These are phyloP conservation scores for Ridgeia piscesae DNA, from an alignment of 1,140 invertebrate species.

Conservation along the genomic window DNA sequence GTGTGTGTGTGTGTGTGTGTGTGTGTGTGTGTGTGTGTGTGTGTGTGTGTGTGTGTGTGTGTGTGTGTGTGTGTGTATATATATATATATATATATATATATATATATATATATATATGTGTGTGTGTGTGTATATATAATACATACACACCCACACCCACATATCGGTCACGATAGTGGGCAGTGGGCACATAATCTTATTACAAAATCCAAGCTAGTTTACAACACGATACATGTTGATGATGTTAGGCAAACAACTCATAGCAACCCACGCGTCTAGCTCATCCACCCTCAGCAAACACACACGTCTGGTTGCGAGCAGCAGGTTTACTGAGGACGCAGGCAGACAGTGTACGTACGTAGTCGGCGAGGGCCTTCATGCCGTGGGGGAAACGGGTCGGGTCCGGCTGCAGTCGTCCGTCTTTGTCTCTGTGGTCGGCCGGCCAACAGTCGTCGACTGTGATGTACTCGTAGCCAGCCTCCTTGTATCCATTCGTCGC, in stretches of 20 bases:
- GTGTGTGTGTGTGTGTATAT: no score
- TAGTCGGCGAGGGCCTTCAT: slow-evolving; percentile 88
- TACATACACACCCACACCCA: no score
- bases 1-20: no score
- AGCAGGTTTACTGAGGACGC: not conserved
- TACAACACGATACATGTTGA: no score
- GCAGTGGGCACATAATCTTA: no score
- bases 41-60: no score
- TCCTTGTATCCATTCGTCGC: slow-evolving; percentile 85
- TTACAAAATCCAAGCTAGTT: no score
- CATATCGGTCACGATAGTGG: no score
- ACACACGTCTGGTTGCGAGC: not conserved
- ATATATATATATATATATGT: no score
- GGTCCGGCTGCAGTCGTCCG: slow-evolving; percentile 82
- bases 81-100: no score
- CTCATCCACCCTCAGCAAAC: not conserved
- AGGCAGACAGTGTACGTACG: slow-evolving; percentile 66
- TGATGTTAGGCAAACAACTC: not conserved
- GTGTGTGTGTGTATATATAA: no score
- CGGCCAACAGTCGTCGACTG: slow-evolving; percentile 95
- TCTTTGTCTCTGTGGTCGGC: slow-evolving; percentile 73
- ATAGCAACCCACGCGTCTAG: not conserved
- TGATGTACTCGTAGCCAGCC: slow-evolving; percentile 89
- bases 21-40: no score
- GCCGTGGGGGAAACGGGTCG: slow-evolving; percentile 84